phyloP scores from a whole-genome alignment of 1,140 invertebrate genomes.

The Telenomus remus region DNA sequence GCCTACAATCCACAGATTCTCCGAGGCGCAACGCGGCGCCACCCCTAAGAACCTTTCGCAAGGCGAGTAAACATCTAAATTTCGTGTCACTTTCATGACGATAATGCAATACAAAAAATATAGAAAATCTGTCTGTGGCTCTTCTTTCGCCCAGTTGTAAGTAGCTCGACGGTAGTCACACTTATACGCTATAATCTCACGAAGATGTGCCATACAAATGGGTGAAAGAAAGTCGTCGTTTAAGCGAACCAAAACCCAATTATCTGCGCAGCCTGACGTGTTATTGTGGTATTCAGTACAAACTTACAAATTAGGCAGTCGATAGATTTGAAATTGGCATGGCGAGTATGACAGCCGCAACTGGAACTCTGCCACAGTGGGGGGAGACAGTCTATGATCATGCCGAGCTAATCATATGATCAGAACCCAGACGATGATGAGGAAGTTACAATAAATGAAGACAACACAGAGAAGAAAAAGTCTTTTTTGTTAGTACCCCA shows the following conservation, averaged over 20 bases:
- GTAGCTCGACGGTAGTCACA: slow-evolving; percentile 42
- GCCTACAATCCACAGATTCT: slow-evolving; percentile 17
- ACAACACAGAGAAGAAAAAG: neutral
- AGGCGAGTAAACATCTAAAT: slow-evolving; percentile 28
- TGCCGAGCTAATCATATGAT: slow-evolving; percentile 24
- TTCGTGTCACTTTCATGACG: slow-evolving; percentile 28
- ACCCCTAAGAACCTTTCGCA: slow-evolving; percentile 34
- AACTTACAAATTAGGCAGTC: slow-evolving; percentile 59
- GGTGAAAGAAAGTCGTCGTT: slow-evolving; percentile 41
- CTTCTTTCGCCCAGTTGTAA: slow-evolving; percentile 51
- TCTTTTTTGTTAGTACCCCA: slow-evolving; percentile 15
- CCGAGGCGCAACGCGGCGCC: slow-evolving; percentile 4
- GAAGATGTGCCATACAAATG: slow-evolving; percentile 51
- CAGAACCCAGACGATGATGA: neutral
- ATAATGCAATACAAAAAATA: slow-evolving; percentile 5
- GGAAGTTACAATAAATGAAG: neutral
- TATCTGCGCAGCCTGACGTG: slow-evolving; percentile 49
- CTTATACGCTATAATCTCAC: slow-evolving; percentile 60
- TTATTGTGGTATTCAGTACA: slow-evolving; percentile 55
- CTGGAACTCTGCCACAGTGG: slow-evolving; percentile 49
- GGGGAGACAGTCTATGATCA: slow-evolving; percentile 25
- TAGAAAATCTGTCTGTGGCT: slow-evolving; percentile 7
- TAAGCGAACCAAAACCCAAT: slow-evolving; percentile 57
- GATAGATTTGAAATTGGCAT: slow-evolving; percentile 61
- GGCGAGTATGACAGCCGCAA: slow-evolving; percentile 59